Base-by-base conservation (phyloP, 2,888 invertebrate species). In the Epinotia nisella region DNA sequence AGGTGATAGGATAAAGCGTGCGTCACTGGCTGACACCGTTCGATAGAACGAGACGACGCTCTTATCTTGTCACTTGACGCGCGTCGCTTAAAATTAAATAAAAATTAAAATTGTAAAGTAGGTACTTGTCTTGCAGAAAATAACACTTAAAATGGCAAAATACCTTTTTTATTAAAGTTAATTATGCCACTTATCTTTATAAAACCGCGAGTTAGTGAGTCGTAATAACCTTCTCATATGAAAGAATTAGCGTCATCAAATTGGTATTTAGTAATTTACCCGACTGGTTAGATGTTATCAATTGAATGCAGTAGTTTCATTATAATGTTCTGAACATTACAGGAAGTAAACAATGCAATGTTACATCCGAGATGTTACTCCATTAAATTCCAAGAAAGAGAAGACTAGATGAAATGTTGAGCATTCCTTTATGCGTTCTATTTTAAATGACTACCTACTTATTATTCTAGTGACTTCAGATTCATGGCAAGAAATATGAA, bases 401-500 rank as follows among this genome's bases (percentile, higher is more conserved):
- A 21, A 41, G 55, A 55, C 65, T 65, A 53, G 65, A 53, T 17
- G 55, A 29, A 29, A 41, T 13, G 24, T 55, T 39, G 41, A 55
- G n/a, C 21, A 41, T 66, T 56, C 55, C 21, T 49, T 49, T 21
- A 24, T 39, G 41, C 19, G 45, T 49, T 29, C 29, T 56, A 66
- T 66, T 65, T 56, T 15, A 45, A 70, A 70, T 49, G 19, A 45
- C 62, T 70, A 62, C 45, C 56, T 41, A 35, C 61, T 19, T 7
- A 29, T 29, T 29, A 19, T 70, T 70, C 49, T 45, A 49, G 19
- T 45, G 45, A 62, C 45, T 35, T 35, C 21, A 64, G 58, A 56
- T 64, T 56, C n/a, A 64, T 62, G 41, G 29, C 35, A n/a, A 64
- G 58, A 64, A 70, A 70, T 64, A 51, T 64, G 45, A 64, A 64